These are phyloP conservation scores for Mycalesis mineus DNA, from an alignment of 2,888 invertebrate species.

Conservation along the genomic window DNA sequence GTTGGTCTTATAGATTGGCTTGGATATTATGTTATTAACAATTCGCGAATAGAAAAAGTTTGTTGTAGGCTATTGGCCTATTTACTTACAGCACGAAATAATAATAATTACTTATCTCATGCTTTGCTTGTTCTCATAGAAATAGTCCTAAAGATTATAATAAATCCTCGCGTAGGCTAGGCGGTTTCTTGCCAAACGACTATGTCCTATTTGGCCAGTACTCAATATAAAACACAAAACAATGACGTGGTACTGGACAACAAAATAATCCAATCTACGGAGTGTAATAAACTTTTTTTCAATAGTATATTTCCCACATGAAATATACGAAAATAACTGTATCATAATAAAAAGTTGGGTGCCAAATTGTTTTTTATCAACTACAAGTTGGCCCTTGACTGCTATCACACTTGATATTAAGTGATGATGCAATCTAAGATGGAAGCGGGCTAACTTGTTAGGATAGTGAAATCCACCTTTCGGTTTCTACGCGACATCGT, in stretches of 20 bases:
- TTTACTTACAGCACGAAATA: conserved; percentile 14
- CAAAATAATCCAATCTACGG: conserved; percentile 9
- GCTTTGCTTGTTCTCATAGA: conserved; percentile 25
- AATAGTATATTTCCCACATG: too few relatives aligned
- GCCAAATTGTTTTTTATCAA: too few relatives aligned
- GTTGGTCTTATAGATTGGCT: too few relatives aligned
- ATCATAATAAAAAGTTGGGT: too few relatives aligned
- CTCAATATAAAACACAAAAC: conserved; percentile 22
- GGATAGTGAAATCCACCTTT: too few relatives aligned
- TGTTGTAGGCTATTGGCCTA: conserved; percentile 1
- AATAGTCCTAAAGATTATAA: conserved; percentile 27
- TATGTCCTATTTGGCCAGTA: conserved; percentile 36
- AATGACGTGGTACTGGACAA: conserved; percentile 8
- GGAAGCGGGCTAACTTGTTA: too few relatives aligned
- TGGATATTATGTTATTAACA: not conserved
- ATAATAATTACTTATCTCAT: conserved; percentile 23
- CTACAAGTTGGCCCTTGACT: too few relatives aligned
- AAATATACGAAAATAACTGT: too few relatives aligned
- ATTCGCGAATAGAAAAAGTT: conserved; percentile 4
- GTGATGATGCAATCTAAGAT: too few relatives aligned
- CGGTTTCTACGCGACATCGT: too few relatives aligned
- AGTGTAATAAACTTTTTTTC: not conserved
- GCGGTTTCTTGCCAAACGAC: conserved; percentile 33
- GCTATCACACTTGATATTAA: too few relatives aligned
- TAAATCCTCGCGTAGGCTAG: conserved; percentile 28